Percentiles rank a stretch among this genome's conserved stretches.
These are phyloP conservation scores for Pygoscelis antarcticus DNA, from an alignment of 2,113 vertebrate genomes.

Conservation along the genomic window DNA sequence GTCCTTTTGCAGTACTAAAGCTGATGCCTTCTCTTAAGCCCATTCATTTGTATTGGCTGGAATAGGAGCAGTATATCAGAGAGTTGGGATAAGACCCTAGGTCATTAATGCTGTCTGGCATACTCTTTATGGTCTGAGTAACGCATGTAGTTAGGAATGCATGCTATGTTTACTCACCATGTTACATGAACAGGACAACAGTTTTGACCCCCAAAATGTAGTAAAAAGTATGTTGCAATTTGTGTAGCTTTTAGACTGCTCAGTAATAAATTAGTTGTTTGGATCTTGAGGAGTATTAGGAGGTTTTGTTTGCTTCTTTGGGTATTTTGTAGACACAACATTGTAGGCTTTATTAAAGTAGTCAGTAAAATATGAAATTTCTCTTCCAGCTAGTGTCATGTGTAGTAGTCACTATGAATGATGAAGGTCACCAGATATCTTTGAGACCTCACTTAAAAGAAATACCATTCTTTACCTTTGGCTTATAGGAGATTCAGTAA, in stretches of 20 bases:
- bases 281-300: neutral
- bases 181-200: neutral
- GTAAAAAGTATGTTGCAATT: neutral
- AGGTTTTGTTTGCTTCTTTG: neutral
- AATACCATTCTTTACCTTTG: neutral
- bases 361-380: neutral
- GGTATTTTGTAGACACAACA: neutral
- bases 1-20: neutral
- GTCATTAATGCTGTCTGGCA: neutral
- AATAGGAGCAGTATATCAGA: neutral
- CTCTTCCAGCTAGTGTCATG: neutral
- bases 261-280: neutral
- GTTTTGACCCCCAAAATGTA: neutral
- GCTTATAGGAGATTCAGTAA: conserved; percentile 19
- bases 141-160: neutral
- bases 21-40: neutral
- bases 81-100: neutral
- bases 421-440: neutral
- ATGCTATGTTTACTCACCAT: neutral
- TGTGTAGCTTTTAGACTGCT: neutral
- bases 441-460: neutral
- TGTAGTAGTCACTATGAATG: neutral
- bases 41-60: neutral
- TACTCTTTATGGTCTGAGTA: neutral
- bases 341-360: neutral